Conservation (phyloP, 2,113 vertebrate species). For the Stigmatopora nigra region DNA sequence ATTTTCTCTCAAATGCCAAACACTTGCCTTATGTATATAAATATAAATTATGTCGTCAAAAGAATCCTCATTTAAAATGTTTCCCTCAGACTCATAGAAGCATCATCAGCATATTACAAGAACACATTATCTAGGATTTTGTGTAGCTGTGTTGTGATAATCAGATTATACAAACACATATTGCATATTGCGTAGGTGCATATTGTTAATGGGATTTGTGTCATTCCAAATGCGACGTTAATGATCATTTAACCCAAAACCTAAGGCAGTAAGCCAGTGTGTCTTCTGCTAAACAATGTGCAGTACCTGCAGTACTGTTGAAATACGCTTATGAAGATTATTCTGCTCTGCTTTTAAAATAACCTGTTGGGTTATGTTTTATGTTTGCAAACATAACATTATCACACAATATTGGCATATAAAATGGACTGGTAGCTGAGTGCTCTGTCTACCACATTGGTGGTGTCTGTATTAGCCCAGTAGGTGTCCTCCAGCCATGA, state of each 20-base stretch:
- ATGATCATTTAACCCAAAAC: conserved; percentile 60
- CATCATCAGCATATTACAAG: conserved; percentile 16
- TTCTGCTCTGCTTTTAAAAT: conserved; percentile 17
- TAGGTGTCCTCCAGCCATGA: conserved; percentile 65
- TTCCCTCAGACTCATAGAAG: conserved; percentile 6
- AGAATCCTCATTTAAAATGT: conserved; percentile 2
- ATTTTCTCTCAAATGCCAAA: background rate
- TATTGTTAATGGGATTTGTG: conserved; percentile 53
- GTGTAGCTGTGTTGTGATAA: conserved; percentile 42
- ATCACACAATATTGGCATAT: background rate
- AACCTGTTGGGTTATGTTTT: conserved; percentile 13
- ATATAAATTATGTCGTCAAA: too few species aligned
- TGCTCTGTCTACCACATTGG: conserved; percentile 37
- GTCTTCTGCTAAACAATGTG: conserved; percentile 29
- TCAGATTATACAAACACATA: conserved; percentile 57
- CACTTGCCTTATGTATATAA: background rate
- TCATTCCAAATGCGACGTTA: conserved; percentile 43
- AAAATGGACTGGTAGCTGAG: background rate
- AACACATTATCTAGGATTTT: conserved; percentile 24
- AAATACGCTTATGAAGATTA: conserved; percentile 41
- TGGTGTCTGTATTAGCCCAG: conserved; percentile 59
- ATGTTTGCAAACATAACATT: background rate
- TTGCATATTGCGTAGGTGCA: conserved; percentile 40
- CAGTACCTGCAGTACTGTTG: conserved; percentile 31
- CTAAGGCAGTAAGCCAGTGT: conserved; percentile 28